phyloP scores from a whole-genome alignment of 2,113 vertebrate genomes.

The Rallus limicola region DNA sequence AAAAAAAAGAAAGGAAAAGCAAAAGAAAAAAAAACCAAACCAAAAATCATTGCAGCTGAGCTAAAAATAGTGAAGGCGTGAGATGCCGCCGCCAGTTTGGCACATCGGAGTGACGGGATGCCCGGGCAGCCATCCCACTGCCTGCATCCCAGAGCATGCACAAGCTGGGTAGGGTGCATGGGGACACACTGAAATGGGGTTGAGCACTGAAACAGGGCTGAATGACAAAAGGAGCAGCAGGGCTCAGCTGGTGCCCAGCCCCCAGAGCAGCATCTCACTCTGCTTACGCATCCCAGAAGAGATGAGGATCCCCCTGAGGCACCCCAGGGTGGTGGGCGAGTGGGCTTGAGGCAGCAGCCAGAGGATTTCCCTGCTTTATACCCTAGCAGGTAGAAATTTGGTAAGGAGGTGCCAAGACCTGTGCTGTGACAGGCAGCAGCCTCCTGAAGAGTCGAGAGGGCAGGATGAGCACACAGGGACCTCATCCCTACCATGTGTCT shows the following conservation, averaged over 20 bases:
- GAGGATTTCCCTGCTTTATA: not conserved
- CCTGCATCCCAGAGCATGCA: not conserved
- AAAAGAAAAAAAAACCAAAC: not conserved
- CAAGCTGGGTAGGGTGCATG: rapidly evolving
- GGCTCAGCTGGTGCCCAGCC: not conserved
- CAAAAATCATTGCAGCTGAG: slow-evolving; percentile 14
- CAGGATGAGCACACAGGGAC: rapidly evolving
- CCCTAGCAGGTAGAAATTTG: not conserved
- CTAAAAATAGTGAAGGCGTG: not conserved
- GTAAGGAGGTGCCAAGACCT: rapidly evolving
- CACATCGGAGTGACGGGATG: not conserved
- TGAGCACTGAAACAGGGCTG: not conserved
- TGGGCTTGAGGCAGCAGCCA: rapidly evolving
- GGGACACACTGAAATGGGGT: rapidly evolving
- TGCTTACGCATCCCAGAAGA: not conserved
- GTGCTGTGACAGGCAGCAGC: rapidly evolving
- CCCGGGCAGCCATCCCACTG: rapidly evolving
- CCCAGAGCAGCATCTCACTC: rapidly evolving
- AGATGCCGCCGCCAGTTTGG: not conserved
- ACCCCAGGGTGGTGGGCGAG: not conserved
- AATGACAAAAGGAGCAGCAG: rapidly evolving
- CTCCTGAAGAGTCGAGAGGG: not conserved
- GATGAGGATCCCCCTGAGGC: rapidly evolving
- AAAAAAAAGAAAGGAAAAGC: not conserved
- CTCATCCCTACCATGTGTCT: rapidly evolving